Evolutionary conservation across 2,888 invertebrate genomes (phyloP), one percentile per base, ranked within the genome.

Genomic region (Falcaria lacertinaria): DNA sequence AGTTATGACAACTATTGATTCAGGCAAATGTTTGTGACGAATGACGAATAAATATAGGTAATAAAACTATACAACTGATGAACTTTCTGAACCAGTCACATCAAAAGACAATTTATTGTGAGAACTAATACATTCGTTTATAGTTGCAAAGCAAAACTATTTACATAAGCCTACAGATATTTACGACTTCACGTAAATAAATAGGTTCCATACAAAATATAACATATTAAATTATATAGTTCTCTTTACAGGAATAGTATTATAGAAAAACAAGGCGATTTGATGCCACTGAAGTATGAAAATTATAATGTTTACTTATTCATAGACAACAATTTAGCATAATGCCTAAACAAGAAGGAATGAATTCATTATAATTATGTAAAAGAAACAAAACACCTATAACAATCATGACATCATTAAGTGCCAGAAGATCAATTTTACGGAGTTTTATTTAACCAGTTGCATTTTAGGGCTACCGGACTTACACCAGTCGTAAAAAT

Each of bases 271-370:
- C 58, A 63, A 65, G 70, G 67, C 64, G 48, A 48, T 62, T 67
- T 46, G 45, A 50, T 52, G 47, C 47, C 48, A 59, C 47, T 33
- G 43, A 46, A 61, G 57, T 53, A 58, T 57, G 56, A 63, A 68
- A 61, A 64, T 53, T 47, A 64, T 56, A 47, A 47, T 50, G 41
- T 48, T 43, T 44, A 43, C 41, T 47, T 43, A 68, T 57, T 54
- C 64, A 67, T 69, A 63, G 64, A 74, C 69, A 72, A 73, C 61
- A 76, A 75, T 72, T 75, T 77, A 57, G 67, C 58, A 62, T 73
- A 73, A 65, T 69, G 76, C 70, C 73, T 80, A 81, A 74, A 72
- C 73, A 72, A 74, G 66, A 76, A 86, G 86, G 86, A 87, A 87
- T 86, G 86, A 79, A 82, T 77, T 75, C 65, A 66, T 64, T 72